phyloP scores from a whole-genome alignment of 2,888 invertebrate genomes.

The Ochropacha duplaris region DNA sequence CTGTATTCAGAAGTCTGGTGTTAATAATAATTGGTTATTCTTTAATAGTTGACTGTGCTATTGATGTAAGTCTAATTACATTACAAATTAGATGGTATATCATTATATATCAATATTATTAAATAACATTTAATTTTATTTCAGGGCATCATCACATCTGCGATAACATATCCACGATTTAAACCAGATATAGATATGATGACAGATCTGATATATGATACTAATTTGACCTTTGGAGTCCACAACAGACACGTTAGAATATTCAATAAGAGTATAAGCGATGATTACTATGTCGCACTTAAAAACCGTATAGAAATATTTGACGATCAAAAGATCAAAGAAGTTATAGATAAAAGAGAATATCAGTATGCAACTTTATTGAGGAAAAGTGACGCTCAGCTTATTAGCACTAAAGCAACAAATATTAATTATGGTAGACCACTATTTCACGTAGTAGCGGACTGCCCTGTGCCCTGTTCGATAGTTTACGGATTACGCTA shows the following conservation, averaged over 20 bases:
- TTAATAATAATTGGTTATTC: constrained; percentile 66
- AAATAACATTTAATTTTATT: no score
- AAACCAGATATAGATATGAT: constrained; percentile 57
- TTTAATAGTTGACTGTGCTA: constrained; percentile 66
- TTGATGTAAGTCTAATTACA: constrained; percentile 66
- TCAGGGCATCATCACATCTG: constrained; percentile 72
- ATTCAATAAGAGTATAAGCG: constrained; percentile 55
- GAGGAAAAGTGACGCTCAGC: constrained; percentile 68
- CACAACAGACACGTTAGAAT: constrained; percentile 60
- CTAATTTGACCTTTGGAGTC: constrained; percentile 61
- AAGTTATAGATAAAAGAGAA: constrained; percentile 62
- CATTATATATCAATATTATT: not conserved
- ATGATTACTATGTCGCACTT: constrained; percentile 41
- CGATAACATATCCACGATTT: constrained; percentile 66
- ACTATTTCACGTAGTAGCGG: constrained; percentile 70
- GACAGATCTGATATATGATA: constrained; percentile 38
- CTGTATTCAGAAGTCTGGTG: constrained; percentile 57
- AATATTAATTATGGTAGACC: constrained; percentile 68
- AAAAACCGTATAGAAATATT: constrained; percentile 58
- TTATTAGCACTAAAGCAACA: constrained; percentile 48
- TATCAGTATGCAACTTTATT: constrained; percentile 74
- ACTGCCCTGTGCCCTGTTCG: constrained; percentile 81
- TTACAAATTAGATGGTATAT: not conserved
- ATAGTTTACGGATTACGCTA: constrained; percentile 82
- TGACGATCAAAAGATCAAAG: constrained; percentile 60